Evolutionary conservation across 2,888 invertebrate species (phyloP).

Genomic region (Patella depressa): DNA sequence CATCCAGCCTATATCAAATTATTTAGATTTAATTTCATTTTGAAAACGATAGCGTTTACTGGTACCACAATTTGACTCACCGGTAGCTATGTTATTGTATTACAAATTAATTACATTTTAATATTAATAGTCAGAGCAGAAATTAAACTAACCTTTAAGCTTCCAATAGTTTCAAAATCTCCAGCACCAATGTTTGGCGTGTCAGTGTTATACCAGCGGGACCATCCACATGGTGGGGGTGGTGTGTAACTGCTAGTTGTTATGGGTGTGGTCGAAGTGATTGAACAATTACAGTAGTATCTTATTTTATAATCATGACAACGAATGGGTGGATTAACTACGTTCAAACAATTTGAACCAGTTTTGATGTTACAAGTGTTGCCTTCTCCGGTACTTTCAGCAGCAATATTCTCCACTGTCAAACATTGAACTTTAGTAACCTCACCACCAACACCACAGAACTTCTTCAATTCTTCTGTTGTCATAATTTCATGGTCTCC

Average conservation of each 20-base stretch:
- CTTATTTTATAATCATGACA: constrained; percentile 64
- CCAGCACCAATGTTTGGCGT: constrained; percentile 48
- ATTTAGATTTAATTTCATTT: too few species aligned
- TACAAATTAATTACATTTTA: too few species aligned
- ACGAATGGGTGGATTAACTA: constrained; percentile 38
- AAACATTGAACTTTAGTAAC: constrained; percentile 59
- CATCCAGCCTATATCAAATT: too few species aligned
- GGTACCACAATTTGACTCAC: too few species aligned
- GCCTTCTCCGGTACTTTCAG: constrained; percentile 49
- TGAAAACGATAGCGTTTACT: too few species aligned
- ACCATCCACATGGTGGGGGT: constrained; percentile 50
- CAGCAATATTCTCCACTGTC: constrained; percentile 43
- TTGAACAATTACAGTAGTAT: constrained; percentile 73
- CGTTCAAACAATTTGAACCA: constrained; percentile 79
- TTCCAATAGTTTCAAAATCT: constrained; percentile 52
- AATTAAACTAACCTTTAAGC: constrained; percentile 26
- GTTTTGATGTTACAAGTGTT: constrained; percentile 74
- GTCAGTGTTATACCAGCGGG: constrained; percentile 56
- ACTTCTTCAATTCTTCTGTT: constrained; percentile 39
- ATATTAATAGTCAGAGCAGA: too few species aligned
- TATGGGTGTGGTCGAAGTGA: background rate
- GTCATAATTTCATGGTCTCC: constrained; percentile 58
- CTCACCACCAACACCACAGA: constrained; percentile 56
- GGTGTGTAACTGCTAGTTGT: too few species aligned
- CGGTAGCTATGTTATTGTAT: too few species aligned